Evolutionary conservation across 2,113 vertebrate species (phyloP).

Genomic region (Thryonomys swinderianus): DNA sequence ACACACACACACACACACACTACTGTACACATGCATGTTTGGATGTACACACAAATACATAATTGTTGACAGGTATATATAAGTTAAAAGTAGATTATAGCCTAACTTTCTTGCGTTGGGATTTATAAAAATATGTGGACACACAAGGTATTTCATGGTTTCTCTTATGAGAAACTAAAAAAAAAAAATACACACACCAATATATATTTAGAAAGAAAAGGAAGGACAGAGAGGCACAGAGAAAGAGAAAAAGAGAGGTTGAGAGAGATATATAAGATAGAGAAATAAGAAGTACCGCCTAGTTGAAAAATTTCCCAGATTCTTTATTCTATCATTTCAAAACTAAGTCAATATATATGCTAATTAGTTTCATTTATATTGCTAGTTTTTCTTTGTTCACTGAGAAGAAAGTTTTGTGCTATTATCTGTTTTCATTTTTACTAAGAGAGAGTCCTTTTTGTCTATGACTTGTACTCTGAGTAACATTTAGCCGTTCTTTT

Average conservation of each 20-base stretch:
- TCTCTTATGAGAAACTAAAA: not conserved
- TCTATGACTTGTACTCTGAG: not conserved
- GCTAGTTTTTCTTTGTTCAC: not conserved
- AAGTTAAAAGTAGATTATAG: not conserved
- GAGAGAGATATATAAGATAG: not conserved
- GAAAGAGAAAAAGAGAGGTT: not conserved
- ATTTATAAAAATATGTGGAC: slow-evolving; percentile 8
- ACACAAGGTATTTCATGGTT: not conserved
- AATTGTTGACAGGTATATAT: not conserved
- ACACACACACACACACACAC: not conserved
- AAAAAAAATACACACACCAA: too few relatives aligned
- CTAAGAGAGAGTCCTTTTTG: not conserved
- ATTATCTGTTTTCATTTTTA: not conserved
- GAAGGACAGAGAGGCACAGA: too few relatives aligned
- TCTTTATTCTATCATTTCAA: not conserved
- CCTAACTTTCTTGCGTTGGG: not conserved
- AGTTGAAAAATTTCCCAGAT: not conserved
- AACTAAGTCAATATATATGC: not conserved
- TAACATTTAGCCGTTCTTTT: not conserved
- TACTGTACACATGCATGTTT: not conserved
- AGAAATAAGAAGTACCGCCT: not conserved
- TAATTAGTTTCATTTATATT: not conserved
- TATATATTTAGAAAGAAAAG: too few relatives aligned
- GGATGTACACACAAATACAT: not conserved
- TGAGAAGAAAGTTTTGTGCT: not conserved